Evolutionary conservation across 30 jellyfish, hydroid and myxozoan species (phyloP).

Genomic region (Aurelia aurita complex sp. Pacific): DNA sequence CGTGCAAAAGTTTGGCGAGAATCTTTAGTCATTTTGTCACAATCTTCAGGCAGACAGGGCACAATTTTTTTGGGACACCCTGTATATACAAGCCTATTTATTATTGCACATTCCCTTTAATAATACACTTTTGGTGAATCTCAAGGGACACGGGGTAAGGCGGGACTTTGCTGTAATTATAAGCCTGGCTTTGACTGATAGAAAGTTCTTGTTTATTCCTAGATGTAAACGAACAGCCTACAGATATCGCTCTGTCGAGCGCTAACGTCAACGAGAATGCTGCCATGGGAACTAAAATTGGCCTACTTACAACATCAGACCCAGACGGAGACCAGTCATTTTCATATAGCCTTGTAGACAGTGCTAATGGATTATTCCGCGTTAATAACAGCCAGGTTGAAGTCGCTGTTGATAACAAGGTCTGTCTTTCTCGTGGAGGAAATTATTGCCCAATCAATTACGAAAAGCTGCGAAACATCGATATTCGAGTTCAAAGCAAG

Average conservation of each 20-base stretch:
- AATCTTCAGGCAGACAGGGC: too few species aligned
- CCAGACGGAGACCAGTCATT: slow-evolving; percentile 75
- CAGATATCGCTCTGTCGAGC: slow-evolving; percentile 28
- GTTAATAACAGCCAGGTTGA: slow-evolving; percentile 46
- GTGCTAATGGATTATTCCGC: slow-evolving; percentile 71
- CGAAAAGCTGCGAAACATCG: slow-evolving; percentile 42
- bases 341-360: slow-evolving; percentile 56
- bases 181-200: not conserved
- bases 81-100: too few species aligned
- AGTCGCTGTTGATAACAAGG: slow-evolving; percentile 64
- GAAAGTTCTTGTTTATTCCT: not conserved
- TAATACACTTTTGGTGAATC: too few species aligned
- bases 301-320: slow-evolving; percentile 49
- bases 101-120: too few species aligned
- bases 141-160: too few species aligned
- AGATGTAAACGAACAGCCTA: slow-evolving; percentile 92
- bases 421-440: slow-evolving; percentile 75
- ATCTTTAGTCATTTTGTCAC: too few species aligned
- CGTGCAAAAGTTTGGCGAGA: too few species aligned
- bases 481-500: slow-evolving; percentile 47
- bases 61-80: too few species aligned
- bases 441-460: slow-evolving; percentile 64
- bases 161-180: too few species aligned
- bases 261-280: slow-evolving; percentile 59
- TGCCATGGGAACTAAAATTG: slow-evolving; percentile 69